phyloP scores from a whole-genome alignment of 2,888 invertebrate species.

The Tachina grossa region DNA sequence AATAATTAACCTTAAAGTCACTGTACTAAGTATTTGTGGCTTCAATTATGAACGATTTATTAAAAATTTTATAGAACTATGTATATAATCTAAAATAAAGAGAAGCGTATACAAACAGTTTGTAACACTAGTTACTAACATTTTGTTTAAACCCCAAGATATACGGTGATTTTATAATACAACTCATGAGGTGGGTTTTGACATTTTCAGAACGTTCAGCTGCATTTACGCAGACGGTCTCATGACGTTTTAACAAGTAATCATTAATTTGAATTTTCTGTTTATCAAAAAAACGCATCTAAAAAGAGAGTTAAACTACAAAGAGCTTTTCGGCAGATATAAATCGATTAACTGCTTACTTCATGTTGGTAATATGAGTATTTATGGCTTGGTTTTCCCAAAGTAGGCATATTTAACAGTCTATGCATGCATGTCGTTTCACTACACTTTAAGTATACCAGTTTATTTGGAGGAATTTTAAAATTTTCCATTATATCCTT shows the following conservation, averaged over 20 bases:
- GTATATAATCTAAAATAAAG: not conserved
- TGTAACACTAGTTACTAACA: not conserved
- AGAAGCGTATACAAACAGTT: not conserved
- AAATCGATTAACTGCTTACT: conserved; percentile 62
- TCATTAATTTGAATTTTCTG: conserved; percentile 73
- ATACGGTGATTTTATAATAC: conserved; percentile 76
- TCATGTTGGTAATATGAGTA: conserved; percentile 74
- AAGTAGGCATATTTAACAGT: conserved; percentile 72
- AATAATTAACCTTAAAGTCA: no score
- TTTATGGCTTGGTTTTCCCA: conserved; percentile 74
- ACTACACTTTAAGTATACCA: conserved; percentile 78
- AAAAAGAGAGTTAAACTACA: conserved; percentile 40
- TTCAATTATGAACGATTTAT: no score
- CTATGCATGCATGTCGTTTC: conserved; percentile 76
- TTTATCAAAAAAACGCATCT: conserved; percentile 77
- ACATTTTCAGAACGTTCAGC: conserved; percentile 73
- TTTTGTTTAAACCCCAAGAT: conserved; percentile 76
- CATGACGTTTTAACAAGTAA: conserved; percentile 77
- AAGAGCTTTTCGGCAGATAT: not conserved
- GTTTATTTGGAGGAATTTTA: conserved; percentile 84
- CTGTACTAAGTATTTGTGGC: no score
- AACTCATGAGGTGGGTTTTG: conserved; percentile 74
- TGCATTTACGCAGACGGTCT: conserved; percentile 77
- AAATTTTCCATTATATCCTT: conserved; percentile 83
- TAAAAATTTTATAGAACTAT: no score